Evolutionary conservation across 2,888 invertebrate species (phyloP).

Genomic region (Unio delphinus): DNA sequence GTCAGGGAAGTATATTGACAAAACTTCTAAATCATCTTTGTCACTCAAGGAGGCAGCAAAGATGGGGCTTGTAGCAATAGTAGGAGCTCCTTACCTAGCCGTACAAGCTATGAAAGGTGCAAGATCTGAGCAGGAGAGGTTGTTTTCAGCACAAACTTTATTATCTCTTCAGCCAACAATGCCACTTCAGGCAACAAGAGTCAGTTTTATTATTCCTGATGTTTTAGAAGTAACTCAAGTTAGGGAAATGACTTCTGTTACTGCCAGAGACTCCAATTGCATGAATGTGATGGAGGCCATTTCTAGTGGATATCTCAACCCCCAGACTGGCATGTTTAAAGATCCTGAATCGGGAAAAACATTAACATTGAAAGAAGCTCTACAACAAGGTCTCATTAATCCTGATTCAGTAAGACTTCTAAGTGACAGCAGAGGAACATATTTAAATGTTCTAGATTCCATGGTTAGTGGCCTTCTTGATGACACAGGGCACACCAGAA

Average conservation of each 20-base stretch:
- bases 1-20: constrained; percentile 83
- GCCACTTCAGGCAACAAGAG: constrained; percentile 34
- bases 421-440: constrained; percentile 31
- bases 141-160: background rate
- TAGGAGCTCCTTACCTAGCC: constrained; percentile 78
- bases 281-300: constrained; percentile 65
- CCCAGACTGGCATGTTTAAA: constrained; percentile 81
- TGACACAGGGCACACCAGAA: constrained; percentile 40
- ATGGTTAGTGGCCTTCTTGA: constrained; percentile 71
- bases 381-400: constrained; percentile 68
- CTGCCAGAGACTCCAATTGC: constrained; percentile 41
- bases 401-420: constrained; percentile 51
- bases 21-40: constrained; percentile 82
- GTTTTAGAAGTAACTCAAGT: constrained; percentile 52
- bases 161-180: constrained; percentile 9
- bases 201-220: constrained; percentile 35
- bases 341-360: constrained; percentile 87
- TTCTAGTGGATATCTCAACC: constrained; percentile 80
- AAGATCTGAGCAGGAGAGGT: constrained; percentile 3
- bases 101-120: constrained; percentile 17
- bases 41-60: constrained; percentile 80
- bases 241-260: constrained; percentile 35
- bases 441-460: constrained; percentile 84
- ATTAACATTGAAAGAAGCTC: constrained; percentile 86
- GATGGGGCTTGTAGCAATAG: constrained; percentile 81